Evolutionary conservation across 2,113 vertebrate species (phyloP), one percentile per base, ranked within the genome.

Genomic region (Baryphthengus martii): DNA sequence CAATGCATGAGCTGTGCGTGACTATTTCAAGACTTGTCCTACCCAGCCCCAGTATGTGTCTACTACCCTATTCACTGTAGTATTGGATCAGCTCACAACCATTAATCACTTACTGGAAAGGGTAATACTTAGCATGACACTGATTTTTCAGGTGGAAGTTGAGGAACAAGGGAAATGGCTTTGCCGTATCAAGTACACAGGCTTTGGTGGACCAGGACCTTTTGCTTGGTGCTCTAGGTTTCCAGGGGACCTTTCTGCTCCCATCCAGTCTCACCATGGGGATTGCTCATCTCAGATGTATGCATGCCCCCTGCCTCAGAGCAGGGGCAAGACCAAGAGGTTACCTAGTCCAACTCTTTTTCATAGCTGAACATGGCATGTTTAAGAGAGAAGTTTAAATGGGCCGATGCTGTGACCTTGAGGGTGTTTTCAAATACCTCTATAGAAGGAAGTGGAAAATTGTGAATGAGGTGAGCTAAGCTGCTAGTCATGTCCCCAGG

Each of bases 181-280:
- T 23, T 85, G n/a, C 23, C 5, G 1, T 67, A 33, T 40, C 31
- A 73, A 72, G 35, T 3, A 1, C 28, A 13, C 13, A 31, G 65
- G 28, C 42, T 40, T 4, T 67, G 39, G 16, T 52, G 18, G 31
- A 73, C 35, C 21, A 24, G 55, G 31, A 39, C 11, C 39, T 55
- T 0, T 0, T 33, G 58, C 3, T 12, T 1, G 0, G 5, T 42
- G 12, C 39, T 67, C 13, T 18, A 14, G 58, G 18, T 8, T 76
- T 85, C 37, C 26, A 45, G 50, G 20, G 4, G 4, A 59, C 26
- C 24, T 75, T 75, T 61, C 65, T 71, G 19, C 25, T 92, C 29
- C 18, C 7, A 2, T 39, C 50, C 52, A 35, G 6, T 56, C 55
- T 50, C 9, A 0, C 28, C 21, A 35, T 42, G 10, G 23, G 8